Conservation (phyloP, 2,797 vertebrate genomes). For the Sciurus carolinensis region DNA sequence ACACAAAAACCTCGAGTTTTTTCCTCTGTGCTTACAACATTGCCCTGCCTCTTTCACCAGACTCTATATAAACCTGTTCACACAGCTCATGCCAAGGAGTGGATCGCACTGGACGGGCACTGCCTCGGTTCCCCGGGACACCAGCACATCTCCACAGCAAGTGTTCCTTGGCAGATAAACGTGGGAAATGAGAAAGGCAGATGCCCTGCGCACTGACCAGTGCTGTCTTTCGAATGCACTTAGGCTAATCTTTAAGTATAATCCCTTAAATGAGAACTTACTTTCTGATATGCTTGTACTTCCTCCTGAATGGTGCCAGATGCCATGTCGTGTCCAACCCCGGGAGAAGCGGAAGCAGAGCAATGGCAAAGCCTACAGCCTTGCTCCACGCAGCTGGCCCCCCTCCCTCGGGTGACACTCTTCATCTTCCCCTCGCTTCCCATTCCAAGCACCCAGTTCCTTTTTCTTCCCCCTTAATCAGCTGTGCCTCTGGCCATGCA, state of each 20-base stretch:
- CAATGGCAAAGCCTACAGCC: accelerated
- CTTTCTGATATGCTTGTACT: background rate
- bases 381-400: accelerated
- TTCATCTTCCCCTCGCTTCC: accelerated
- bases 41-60: accelerated
- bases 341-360: accelerated
- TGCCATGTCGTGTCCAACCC: accelerated
- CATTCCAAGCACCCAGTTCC: accelerated
- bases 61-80: accelerated
- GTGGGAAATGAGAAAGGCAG: background rate
- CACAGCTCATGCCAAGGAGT: accelerated
- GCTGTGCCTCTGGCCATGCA: background rate
- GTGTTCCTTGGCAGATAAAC: background rate
- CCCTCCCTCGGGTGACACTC: accelerated
- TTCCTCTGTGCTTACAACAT: background rate
- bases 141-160: accelerated
- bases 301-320: background rate
- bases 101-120: accelerated
- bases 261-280: background rate
- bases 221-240: background rate
- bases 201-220: accelerated
- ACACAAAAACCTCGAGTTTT: background rate
- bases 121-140: accelerated
- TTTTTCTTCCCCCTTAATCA: background rate
- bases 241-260: background rate